Base-by-base conservation (phyloP, 2,113 vertebrate species). In the Urocolius indicus region DNA sequence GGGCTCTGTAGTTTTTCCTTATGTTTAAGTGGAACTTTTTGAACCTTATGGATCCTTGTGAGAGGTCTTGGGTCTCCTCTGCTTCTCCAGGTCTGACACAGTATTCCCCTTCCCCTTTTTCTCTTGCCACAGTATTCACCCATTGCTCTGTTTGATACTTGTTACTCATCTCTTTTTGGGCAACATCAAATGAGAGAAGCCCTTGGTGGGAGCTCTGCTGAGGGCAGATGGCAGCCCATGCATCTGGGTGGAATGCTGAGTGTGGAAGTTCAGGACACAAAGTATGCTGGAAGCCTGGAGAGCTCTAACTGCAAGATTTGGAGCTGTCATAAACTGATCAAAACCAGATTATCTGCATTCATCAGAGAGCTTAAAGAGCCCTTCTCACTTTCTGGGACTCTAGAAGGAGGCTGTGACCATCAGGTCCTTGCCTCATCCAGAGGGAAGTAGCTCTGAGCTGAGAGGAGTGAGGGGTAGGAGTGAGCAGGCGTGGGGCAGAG, bases 161-260 rank as follows among this genome's bases (percentile, higher is more conserved):
- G 1, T 20, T 73, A n/a, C 4, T 46, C 54, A 59, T 1, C 12
- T 19, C 16, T 9, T 32, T 66, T 10, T 41, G 52, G 16, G 46
- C 30, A 63, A 4, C 15, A 11, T 16, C 27, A 57, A 13, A 27
- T 5, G n/a, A 0, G 32, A 16, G 54, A 55, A 46, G 49, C 54
- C n/a, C 38, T 26, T 17, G 61, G 2, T 51, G 46, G 41, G 21
- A 26, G 34, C 12, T 18, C 45, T 68, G n/a, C 67, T 66, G 72
- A 14, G 51, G 52, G 26, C 78, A 62, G 63, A 18, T 32, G n/a
- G 13, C 48, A 7, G 5, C 6, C 45, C 0, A 0, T 51, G 43
- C 63, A 46, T 59, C 43, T 62, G 1, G 1, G 24, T 26, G 83
- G 26, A 14, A 41, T 10, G 36, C 72, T 26, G 46, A 59, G 46